A percentile compares a stretch with the other conserved stretches of the same genome.
These are phyloP conservation scores for Baronia brevicornis DNA, from an alignment of 2,888 invertebrate species.

Conservation along the genomic window DNA sequence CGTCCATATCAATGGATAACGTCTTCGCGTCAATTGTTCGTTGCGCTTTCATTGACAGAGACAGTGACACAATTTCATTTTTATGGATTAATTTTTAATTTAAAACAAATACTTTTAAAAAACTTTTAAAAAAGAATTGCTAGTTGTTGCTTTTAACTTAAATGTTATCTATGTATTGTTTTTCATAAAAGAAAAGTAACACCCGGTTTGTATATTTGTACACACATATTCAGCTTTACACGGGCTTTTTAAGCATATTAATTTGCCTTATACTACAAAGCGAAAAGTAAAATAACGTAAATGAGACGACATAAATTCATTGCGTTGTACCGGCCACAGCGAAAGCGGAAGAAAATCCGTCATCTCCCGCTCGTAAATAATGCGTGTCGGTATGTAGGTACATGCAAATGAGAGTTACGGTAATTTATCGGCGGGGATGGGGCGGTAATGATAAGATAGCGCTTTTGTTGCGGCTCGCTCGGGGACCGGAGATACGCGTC, in stretches of 20 bases:
- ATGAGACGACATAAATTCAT: slow-evolving; percentile 11
- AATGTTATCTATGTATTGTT: no score
- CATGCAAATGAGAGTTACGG: slow-evolving; percentile 70
- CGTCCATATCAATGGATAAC: no score
- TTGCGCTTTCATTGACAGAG: no score
- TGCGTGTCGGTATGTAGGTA: slow-evolving; percentile 50
- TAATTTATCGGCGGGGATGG: slow-evolving; percentile 63
- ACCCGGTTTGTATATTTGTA: no score
- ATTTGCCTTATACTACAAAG: background rate
- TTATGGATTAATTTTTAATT: no score
- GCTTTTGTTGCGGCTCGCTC: slow-evolving; percentile 46
- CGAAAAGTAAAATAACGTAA: slow-evolving; percentile 7
- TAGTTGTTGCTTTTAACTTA: no score
- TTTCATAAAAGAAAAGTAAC: no score
- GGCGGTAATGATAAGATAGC: slow-evolving; percentile 67
- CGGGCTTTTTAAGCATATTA: background rate
- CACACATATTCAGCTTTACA: no score
- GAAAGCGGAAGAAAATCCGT: slow-evolving; percentile 71
- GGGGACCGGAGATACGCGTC: slow-evolving; percentile 54
- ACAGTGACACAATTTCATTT: no score
- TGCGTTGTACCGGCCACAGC: slow-evolving; percentile 11
- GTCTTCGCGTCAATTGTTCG: no score
- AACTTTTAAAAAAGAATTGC: no score
- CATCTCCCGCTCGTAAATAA: slow-evolving; percentile 67
- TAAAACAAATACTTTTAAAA: no score